These are phyloP conservation scores for Pempheris klunzingeri DNA, from an alignment of 2,797 vertebrate genomes.

Conservation along the genomic window DNA sequence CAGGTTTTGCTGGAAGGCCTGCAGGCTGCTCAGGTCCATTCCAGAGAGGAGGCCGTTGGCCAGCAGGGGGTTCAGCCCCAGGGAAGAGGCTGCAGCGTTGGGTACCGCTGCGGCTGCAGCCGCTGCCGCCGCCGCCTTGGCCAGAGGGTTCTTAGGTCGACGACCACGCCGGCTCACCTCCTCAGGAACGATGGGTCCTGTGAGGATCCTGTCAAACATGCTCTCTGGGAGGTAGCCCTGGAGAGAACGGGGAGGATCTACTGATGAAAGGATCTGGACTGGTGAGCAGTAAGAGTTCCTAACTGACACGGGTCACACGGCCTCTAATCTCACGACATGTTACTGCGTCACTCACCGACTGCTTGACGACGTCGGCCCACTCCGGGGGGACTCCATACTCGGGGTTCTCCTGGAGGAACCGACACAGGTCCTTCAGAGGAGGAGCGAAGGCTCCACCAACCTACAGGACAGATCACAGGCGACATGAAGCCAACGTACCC, in stretches of 20 bases:
- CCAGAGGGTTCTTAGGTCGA: conserved; percentile 94
- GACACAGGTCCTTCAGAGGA: conserved; percentile 95
- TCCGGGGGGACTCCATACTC: conserved; percentile 99
- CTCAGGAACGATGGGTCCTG: conserved; percentile 96
- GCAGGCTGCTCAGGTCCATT: conserved; percentile 93
- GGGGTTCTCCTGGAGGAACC: conserved; percentile 97
- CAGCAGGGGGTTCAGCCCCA: conserved; percentile 89
- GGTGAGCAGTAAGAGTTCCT: no score
- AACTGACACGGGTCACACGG: no score
- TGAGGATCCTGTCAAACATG: conserved; percentile 98
- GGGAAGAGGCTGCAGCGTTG: conserved; percentile 72
- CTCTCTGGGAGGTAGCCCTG: conserved; percentile 98
- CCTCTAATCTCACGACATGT: no score
- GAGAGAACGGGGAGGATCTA: conserved; percentile 18
- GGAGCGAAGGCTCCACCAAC: conserved; percentile 99
- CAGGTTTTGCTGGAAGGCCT: conserved; percentile 97
- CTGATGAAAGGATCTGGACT: background rate
- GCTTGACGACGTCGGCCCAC: conserved; percentile 98
- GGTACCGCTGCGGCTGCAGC: conserved; percentile 63
- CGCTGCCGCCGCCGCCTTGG: conserved; percentile 84
- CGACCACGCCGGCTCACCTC: conserved; percentile 96
- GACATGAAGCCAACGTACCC: conserved; percentile 36
- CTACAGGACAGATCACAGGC: conserved; percentile 76
- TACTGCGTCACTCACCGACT: conserved; percentile 90
- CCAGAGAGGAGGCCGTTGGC: conserved; percentile 92